Evolutionary conservation across 1,140 invertebrate genomes (phyloP).

Genomic region (Polyergus mexicanus): DNA sequence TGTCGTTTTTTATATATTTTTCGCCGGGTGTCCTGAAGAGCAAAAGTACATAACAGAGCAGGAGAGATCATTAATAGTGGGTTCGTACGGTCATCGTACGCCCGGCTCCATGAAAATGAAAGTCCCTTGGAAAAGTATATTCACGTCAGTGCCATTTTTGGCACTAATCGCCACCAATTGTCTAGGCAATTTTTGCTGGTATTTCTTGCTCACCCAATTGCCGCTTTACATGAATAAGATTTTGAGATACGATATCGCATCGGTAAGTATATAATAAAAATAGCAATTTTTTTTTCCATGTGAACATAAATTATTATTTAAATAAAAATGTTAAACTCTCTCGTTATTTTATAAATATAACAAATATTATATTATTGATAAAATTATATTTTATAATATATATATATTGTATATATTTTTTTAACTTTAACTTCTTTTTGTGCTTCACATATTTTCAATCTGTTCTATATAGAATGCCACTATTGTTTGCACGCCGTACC

Average conservation of each 20-base stretch:
- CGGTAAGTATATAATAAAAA: constrained; percentile 86
- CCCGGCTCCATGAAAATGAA: constrained; percentile 77
- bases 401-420: no score
- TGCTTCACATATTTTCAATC: not conserved
- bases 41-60: constrained; percentile 91
- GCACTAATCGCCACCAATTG: constrained; percentile 90
- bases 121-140: constrained; percentile 90
- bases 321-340: no score
- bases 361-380: no score
- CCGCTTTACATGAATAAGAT: constrained; percentile 97
- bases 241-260: constrained; percentile 94
- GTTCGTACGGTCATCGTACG: constrained; percentile 87
- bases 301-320: not conserved
- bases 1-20: constrained; percentile 89
- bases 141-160: constrained; percentile 91
- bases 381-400: not conserved
- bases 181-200: constrained; percentile 97
- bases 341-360: no score
- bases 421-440: not conserved
- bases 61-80: constrained; percentile 89
- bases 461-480: constrained; percentile 88
- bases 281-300: not conserved
- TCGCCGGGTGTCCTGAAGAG: constrained; percentile 90
- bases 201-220: constrained; percentile 96
- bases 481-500: constrained; percentile 90